A percentile compares a stretch with the other conserved stretches of the same genome.
Conservation (phyloP, 2,797 vertebrate genomes). For the Pampus argenteus region DNA sequence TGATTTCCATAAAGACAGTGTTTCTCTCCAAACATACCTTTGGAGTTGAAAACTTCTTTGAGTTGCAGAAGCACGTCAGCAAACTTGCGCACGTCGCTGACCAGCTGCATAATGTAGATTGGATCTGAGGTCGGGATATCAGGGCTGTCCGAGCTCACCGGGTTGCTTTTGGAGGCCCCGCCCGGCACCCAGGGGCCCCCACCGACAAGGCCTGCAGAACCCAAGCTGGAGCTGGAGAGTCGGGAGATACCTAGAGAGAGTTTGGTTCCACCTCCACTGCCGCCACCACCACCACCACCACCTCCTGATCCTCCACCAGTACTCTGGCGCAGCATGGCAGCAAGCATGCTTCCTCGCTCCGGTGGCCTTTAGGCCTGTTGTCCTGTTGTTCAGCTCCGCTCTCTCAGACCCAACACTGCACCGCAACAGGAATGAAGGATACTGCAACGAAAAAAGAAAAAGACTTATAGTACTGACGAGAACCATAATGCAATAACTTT, state of each 20-base stretch:
- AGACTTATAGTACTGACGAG: conserved; percentile 3
- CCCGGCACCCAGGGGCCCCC: conserved; percentile 79
- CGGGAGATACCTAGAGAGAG: conserved; percentile 86
- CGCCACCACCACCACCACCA: conserved; percentile 47
- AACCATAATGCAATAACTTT: background rate
- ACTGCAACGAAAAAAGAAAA: conserved; percentile 50
- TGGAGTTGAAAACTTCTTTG: conserved; percentile 93
- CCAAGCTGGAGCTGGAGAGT: conserved; percentile 84
- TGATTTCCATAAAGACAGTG: too few species aligned
- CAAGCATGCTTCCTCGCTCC: conserved; percentile 72
- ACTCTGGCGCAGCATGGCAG: conserved; percentile 88
- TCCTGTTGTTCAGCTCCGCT: conserved; percentile 50
- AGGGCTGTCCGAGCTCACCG: conserved; percentile 83
- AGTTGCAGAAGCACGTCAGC: conserved; percentile 94
- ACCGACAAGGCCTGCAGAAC: conserved; percentile 22
- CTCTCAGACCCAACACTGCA: conserved; percentile 58
- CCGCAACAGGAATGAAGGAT: conserved; percentile 56
- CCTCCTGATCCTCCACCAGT: conserved; percentile 77
- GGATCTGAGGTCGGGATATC: conserved; percentile 87
- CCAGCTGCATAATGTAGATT: conserved; percentile 95
- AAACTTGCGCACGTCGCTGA: conserved; percentile 94
- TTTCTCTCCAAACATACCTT: conserved; percentile 84
- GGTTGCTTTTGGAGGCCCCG: conserved; percentile 83
- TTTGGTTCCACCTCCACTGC: conserved; percentile 81
- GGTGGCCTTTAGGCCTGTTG: conserved; percentile 55